Percentiles rank a stretch among this genome's conserved stretches.
Conservation (phyloP, 2,113 vertebrate species). For the Megalops atlanticus region DNA sequence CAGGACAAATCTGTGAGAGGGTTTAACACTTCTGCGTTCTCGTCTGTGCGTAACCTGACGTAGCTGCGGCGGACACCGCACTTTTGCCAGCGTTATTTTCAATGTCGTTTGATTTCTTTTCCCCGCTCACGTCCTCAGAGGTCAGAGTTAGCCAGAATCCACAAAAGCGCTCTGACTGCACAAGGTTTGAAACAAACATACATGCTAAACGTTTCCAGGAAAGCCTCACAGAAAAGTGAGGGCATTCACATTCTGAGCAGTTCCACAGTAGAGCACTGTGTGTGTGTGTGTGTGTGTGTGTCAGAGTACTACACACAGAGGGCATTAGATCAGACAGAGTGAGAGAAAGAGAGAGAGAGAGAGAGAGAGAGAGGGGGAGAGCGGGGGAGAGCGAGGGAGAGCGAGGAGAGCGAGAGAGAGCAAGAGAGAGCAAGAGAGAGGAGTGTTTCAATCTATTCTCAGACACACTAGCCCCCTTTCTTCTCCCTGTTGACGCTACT, state of each 20-base stretch:
- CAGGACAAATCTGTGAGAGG: not conserved
- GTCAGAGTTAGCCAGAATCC: not conserved
- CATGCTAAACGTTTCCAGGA: not conserved
- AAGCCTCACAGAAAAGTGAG: not conserved
- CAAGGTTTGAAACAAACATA: not conserved
- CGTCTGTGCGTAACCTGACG: too few relatives aligned
- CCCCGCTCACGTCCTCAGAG: not conserved
- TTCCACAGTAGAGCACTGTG: not conserved
- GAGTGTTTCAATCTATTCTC: not conserved
- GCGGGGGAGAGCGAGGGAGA: too few relatives aligned
- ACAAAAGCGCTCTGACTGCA: not conserved
- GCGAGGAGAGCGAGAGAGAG: too few relatives aligned
- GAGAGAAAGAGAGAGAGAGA: too few relatives aligned
- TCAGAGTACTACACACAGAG: not conserved
- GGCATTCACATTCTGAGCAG: not conserved
- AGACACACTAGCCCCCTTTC: not conserved
- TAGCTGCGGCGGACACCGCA: too few relatives aligned
- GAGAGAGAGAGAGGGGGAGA: too few relatives aligned
- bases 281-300: conserved; percentile 1
- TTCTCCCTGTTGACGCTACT: not conserved
- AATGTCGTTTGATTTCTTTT: too few relatives aligned
- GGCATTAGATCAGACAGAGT: conserved; percentile 3
- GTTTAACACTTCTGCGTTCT: too few relatives aligned
- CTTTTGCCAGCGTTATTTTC: too few relatives aligned
- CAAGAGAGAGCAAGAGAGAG: not conserved